Evolutionary conservation across 2,888 invertebrate genomes (phyloP), one percentile per base, ranked within the genome.

Genomic region (Drosophila mulleri): DNA sequence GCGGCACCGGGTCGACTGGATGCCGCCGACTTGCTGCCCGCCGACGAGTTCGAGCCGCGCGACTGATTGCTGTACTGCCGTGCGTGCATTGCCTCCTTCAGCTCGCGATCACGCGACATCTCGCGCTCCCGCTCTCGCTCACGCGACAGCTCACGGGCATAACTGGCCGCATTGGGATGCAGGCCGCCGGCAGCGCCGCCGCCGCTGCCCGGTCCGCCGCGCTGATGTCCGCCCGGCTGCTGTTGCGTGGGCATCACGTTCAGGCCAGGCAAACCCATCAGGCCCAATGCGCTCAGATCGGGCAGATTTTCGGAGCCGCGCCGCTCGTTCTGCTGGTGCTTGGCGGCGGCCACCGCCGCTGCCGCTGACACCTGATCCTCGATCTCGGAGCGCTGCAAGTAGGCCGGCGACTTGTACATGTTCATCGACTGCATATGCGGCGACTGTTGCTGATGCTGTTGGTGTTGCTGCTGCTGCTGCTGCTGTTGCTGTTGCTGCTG

Each of bases 331-430:
- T 91, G 91, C 62, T 91, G 91, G 5, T 91, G 90, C 41, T 86
- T 83, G 37, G 90, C 85, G 11, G 87, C 90, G 32, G 90, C 82
- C 3, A 92, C 92, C 16, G 90, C 85, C 14, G 87, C 90, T 35
- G 90, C 82, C 2, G 92, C 92, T 12, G 92, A 89, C 20, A 91
- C 89, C 57, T 92, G 92, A 64, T 92, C 92, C 63, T 92, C 92
- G 41, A 92, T 91, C 75, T 92, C 92, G 16, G 92, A 92, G 26
- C 92, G 88, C 47, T 92, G 92, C 69, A 92, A 75, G 71, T 92
- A 92, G 2, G 92, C 92, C 37, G 92, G 92, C 0, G 92, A 91
- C 80, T 92, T 92, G 80, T 92, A 92, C 91, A 92, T 92, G 63
- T 92, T 92, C 86, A 92, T 90, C 4, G 92, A 86, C 62, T 91